phyloP scores from a whole-genome alignment of 1,140 invertebrate genomes.

The Phenacoccus solenopsis region DNA sequence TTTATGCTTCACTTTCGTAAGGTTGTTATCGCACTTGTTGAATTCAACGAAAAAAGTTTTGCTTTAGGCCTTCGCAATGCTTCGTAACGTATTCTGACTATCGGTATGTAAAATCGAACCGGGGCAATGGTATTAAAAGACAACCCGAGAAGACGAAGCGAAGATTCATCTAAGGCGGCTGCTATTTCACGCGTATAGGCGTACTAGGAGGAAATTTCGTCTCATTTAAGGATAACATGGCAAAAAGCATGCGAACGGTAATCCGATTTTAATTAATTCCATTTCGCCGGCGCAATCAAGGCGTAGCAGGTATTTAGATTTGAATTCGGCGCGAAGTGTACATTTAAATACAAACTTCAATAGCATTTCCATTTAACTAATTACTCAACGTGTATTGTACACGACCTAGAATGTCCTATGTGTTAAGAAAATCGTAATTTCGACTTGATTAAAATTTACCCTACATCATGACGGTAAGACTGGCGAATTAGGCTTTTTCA shows the following conservation, averaged over 20 bases:
- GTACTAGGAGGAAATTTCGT: too few relatives aligned
- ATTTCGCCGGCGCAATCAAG: background rate
- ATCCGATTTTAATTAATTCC: constrained; percentile 3
- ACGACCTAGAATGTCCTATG: background rate
- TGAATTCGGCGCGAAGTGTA: background rate
- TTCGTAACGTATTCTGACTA: too few relatives aligned
- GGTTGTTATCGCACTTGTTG: too few relatives aligned
- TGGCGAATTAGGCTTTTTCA: background rate
- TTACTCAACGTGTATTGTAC: background rate
- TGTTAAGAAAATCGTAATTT: background rate
- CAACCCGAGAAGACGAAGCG: too few relatives aligned
- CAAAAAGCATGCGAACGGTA: background rate
- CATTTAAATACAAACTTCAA: background rate
- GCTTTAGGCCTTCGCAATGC: too few relatives aligned
- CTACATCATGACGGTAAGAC: too few relatives aligned
- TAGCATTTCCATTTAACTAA: background rate
- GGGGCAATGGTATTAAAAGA: too few relatives aligned
- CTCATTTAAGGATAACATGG: background rate
- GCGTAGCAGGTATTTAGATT: background rate
- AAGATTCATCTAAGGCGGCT: too few relatives aligned
- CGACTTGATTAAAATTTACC: background rate
- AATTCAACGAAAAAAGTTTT: too few relatives aligned
- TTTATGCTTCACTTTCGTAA: too few relatives aligned
- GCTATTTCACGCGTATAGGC: too few relatives aligned
- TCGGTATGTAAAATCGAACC: too few relatives aligned